A percentile compares a stretch with the other conserved stretches of the same genome.
Conservation (phyloP, 2,888 invertebrate species). For the Hypomecis punctinalis region DNA sequence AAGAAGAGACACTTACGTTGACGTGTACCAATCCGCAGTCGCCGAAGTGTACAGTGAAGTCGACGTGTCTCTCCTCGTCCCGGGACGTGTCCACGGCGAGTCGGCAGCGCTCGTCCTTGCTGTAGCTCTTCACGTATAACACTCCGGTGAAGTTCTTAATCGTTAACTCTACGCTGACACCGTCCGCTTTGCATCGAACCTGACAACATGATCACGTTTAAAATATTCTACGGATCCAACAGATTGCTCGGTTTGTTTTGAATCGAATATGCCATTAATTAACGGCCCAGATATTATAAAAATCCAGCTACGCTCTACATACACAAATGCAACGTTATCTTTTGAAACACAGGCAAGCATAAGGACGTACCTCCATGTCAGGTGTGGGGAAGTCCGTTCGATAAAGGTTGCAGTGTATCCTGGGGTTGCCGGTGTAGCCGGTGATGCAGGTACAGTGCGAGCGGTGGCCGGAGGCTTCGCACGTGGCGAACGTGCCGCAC, state of each 20-base stretch:
- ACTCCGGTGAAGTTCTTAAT: slow-evolving; percentile 95
- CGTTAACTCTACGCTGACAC: slow-evolving; percentile 93
- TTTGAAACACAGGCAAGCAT: not conserved
- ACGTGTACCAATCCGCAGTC: slow-evolving; percentile 96
- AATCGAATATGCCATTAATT: not conserved
- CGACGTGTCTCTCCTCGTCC: slow-evolving; percentile 88
- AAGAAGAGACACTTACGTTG: slow-evolving; percentile 86
- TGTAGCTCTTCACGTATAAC: slow-evolving; percentile 96
- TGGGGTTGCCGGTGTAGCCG: slow-evolving; percentile 91
- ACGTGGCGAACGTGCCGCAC: slow-evolving; percentile 91
- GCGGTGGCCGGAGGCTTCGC: slow-evolving; percentile 90
- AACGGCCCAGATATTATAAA: no score
- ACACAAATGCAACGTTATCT: not conserved
- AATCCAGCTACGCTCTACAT: no score
- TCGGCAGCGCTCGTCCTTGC: slow-evolving; percentile 96
- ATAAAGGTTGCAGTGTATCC: slow-evolving; percentile 88
- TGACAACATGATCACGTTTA: slow-evolving; percentile 39
- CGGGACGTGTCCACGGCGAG: slow-evolving; percentile 91
- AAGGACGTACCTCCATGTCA: slow-evolving; percentile 87
- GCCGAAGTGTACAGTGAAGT: slow-evolving; percentile 95
- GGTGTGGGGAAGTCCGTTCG: slow-evolving; percentile 94
- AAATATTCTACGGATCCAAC: not conserved
- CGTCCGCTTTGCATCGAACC: slow-evolving; percentile 96
- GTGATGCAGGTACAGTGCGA: slow-evolving; percentile 91
- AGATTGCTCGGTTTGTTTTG: not conserved